Evolutionary conservation across 2,797 vertebrate species (phyloP).

Genomic region (Spinus pinus): DNA sequence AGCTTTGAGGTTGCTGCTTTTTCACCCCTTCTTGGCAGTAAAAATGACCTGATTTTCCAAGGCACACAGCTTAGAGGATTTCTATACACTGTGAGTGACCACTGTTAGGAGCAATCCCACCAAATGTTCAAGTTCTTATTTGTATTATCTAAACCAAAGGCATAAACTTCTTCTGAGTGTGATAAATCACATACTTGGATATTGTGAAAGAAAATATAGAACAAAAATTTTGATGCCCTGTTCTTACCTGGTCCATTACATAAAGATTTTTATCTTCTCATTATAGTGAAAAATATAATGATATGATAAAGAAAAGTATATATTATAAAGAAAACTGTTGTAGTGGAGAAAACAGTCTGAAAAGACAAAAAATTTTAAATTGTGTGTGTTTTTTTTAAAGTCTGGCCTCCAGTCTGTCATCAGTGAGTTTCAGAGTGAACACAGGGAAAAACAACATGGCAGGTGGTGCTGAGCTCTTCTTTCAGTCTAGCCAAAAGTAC

Average conservation of each 20-base stretch:
- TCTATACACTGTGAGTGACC: not conserved
- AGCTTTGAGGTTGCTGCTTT: not conserved
- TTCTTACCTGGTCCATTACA: not conserved
- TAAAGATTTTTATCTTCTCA: not conserved
- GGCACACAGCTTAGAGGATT: not conserved
- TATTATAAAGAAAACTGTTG: not conserved
- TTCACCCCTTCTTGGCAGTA: not conserved
- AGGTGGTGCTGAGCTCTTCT: not conserved
- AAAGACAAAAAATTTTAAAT: not conserved
- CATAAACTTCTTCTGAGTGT: not conserved
- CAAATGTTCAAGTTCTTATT: not conserved
- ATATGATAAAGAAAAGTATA: not conserved
- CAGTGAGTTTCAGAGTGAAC: not conserved
- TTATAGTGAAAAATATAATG: not conserved
- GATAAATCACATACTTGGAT: not conserved
- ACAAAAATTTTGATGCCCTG: not conserved
- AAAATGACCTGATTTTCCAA: not conserved
- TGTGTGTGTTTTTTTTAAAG: not conserved
- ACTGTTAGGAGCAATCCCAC: not conserved
- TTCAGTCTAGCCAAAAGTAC: constrained; percentile 4
- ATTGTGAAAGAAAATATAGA: not conserved
- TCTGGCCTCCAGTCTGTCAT: not conserved
- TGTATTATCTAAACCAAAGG: not conserved
- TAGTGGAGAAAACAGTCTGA: not conserved
- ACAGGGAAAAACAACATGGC: not conserved